Evolutionary conservation across 37 sponge, comb jelly and placozoan species (phyloP).

Genomic region (Oscarella lobularis): DNA sequence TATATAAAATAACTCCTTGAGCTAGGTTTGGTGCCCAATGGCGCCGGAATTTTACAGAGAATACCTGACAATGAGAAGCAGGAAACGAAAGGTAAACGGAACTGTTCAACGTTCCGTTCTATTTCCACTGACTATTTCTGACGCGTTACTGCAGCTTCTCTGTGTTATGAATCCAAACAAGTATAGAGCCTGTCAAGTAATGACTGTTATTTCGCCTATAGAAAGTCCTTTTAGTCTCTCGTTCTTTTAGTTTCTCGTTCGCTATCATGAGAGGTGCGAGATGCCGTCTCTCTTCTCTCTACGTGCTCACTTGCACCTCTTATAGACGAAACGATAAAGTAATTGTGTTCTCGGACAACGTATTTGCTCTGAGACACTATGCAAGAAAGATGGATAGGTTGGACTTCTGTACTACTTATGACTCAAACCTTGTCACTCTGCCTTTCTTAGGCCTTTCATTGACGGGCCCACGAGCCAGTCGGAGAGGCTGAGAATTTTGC

Average conservation of each 20-base stretch:
- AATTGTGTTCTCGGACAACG: constrained; percentile 95
- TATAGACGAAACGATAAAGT: constrained; percentile 87
- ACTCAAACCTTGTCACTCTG: background rate
- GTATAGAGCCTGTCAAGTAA: constrained; percentile 82
- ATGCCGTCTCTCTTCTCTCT: too few species aligned
- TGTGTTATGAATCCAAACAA: constrained; percentile 99
- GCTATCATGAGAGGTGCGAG: constrained; percentile 73
- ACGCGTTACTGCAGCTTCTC: constrained; percentile 39
- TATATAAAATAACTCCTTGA: too few species aligned
- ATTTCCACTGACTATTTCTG: background rate
- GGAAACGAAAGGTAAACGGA: constrained; percentile 63
- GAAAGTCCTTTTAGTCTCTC: background rate
- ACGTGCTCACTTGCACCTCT: too few species aligned
- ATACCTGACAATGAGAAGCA: constrained; percentile 66
- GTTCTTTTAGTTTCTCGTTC: constrained; percentile 69
- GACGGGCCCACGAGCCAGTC: constrained; percentile 80
- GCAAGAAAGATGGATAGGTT: constrained; percentile 61
- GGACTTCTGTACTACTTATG: background rate
- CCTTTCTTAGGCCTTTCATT: constrained; percentile 63
- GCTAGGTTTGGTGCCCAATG: constrained; percentile 97
- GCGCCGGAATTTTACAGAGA: constrained; percentile 94
- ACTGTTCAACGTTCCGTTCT: background rate
- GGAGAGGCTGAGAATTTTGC: constrained; percentile 76
- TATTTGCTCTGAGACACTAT: constrained; percentile 79
- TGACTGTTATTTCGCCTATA: background rate